Evolutionary conservation across 2,113 vertebrate species (phyloP), one percentile per base, ranked within the genome.

Genomic region (Nothocercus julius): DNA sequence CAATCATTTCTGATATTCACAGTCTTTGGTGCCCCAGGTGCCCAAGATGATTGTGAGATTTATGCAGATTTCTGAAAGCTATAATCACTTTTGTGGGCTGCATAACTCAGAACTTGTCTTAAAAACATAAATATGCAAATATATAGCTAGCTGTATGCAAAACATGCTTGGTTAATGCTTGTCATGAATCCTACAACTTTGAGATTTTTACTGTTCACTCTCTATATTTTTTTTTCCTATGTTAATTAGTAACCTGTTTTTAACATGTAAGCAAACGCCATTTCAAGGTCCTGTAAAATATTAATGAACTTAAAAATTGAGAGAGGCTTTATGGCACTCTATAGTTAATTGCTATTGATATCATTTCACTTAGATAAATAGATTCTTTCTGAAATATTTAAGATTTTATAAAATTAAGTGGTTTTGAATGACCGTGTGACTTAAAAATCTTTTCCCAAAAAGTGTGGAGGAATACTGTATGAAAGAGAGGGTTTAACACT

Each of bases 401-500:
- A 49, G 27, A 13, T 54, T 85, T 92, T 92, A 30, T 68, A 85
- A 93, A 96, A 76, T 67, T 74, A 7, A 8, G 5, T 49, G 14
- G 27, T 84, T 91, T 49, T 86, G 24, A 67, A 38, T 58, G 5
- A 90, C 67, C 81, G 53, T 82, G 14, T 86, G 64, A 61, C 69
- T 93, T 69, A n/a, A 77, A 61, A 64, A 70, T 84, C 40, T 90
- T 85, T 83, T 87, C 76, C 90, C 74, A 15, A 84, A 85, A 74
- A 38, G 4, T 61, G 27, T 70, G 82, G 59, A 79, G 25, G 38
- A 42, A 13, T 56, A 38, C 44, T 62, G 44, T 24, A 20, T 96
- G 63, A n/a, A 96, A 91, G 86, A 82, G 73, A 82, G 40, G 62
- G 89, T 53, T 59, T 95, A 78, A 88, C n/a, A 61, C 61, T 92